Evolutionary conservation across 2,113 vertebrate genomes (phyloP).

Genomic region (Maccullochella peelii): DNA sequence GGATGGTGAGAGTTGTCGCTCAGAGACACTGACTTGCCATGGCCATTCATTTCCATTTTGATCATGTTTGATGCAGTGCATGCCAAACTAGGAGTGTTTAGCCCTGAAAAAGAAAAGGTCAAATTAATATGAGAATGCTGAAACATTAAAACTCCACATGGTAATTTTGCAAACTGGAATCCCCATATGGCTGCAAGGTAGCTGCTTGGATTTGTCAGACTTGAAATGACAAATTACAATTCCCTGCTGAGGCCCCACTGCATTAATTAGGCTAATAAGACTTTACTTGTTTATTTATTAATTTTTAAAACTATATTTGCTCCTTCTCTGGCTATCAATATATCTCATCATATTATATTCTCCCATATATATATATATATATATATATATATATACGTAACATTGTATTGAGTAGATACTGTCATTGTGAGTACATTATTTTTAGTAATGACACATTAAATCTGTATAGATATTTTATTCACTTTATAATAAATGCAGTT

Average conservation of each 20-base stretch:
- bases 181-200: background rate
- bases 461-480: constrained; percentile 15
- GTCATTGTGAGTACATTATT: background rate
- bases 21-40: constrained; percentile 91
- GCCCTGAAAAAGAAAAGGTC: constrained; percentile 89
- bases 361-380: background rate
- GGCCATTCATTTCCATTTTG: constrained; percentile 98
- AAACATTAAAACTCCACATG: background rate
- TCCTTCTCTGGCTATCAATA: background rate
- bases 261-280: background rate
- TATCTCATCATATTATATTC: background rate
- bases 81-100: constrained; percentile 91
- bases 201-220: background rate
- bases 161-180: background rate
- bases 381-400: too few species aligned
- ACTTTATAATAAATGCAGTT: background rate
- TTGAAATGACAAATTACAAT: background rate
- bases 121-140: constrained; percentile 64
- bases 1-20: constrained; percentile 91
- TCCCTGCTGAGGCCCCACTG: background rate
- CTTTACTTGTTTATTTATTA: background rate
- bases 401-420: background rate
- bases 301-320: background rate
- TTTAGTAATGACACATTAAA: background rate
- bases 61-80: constrained; percentile 92